Percentiles rank a stretch among this genome's conserved stretches.
Conservation (phyloP, 2,888 invertebrate genomes). For the Cheilosia vernalis region DNA sequence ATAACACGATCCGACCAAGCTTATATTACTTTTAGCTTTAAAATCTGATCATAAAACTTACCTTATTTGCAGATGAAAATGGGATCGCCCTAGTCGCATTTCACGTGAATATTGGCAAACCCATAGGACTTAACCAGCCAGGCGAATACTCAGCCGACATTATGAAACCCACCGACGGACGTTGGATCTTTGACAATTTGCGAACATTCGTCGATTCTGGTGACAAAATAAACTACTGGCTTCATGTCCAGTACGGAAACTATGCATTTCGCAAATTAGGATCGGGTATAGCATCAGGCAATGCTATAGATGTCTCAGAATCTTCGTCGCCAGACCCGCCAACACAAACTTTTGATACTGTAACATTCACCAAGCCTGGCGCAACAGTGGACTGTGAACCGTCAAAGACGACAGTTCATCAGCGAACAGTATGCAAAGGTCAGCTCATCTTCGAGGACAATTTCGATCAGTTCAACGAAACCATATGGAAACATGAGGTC, state of each 20-base stretch:
- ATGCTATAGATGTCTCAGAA: constrained; percentile 1
- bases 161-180: constrained; percentile 82
- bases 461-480: constrained; percentile 84
- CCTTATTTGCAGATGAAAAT: constrained; percentile 45
- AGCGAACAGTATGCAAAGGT: constrained; percentile 83
- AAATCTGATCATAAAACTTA: neutral
- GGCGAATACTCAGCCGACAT: constrained; percentile 85
- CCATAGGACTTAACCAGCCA: constrained; percentile 83
- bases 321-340: neutral
- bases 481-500: constrained; percentile 86
- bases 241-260: constrained; percentile 83
- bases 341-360: neutral
- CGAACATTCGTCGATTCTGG: constrained; percentile 83
- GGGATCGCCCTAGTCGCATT: constrained; percentile 86
- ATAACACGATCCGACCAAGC: too few species aligned
- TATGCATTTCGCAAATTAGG: constrained; percentile 47
- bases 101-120: constrained; percentile 86
- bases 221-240: constrained; percentile 86
- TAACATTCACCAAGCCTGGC: neutral
- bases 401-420: constrained; percentile 47
- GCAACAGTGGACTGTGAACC: constrained; percentile 23
- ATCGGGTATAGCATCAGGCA: neutral
- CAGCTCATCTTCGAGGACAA: constrained; percentile 87
- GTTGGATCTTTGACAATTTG: constrained; percentile 85
- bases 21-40: too few species aligned